Percentiles rank a stretch among this genome's conserved stretches.
phyloP scores from a whole-genome alignment of 2,797 vertebrate species.

The Gallinago nigripennis region DNA sequence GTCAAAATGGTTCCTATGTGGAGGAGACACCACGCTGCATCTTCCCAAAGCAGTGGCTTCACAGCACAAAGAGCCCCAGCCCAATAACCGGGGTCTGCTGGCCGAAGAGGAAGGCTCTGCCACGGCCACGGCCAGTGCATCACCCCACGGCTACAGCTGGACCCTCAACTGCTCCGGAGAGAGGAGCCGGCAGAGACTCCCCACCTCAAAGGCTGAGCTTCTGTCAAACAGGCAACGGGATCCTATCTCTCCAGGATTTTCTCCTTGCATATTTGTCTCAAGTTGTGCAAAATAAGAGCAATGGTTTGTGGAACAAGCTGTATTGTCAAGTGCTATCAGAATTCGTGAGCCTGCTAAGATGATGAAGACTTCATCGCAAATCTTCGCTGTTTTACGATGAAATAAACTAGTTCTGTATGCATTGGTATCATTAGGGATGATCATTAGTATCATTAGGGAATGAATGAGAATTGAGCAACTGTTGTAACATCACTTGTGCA shows the following conservation, averaged over 20 bases:
- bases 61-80: rapidly evolving
- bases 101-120: rapidly evolving
- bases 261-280: rapidly evolving
- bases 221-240: rapidly evolving
- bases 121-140: rapidly evolving
- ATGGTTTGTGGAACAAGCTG: not conserved
- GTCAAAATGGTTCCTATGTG: not conserved
- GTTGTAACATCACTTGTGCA: not conserved
- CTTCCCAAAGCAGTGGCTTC: not conserved
- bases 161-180: rapidly evolving
- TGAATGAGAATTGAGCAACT: not conserved
- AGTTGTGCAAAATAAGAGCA: not conserved
- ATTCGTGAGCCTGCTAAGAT: not conserved
- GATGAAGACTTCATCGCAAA: not conserved
- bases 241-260: rapidly evolving
- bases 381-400: not conserved
- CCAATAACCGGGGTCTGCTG: rapidly evolving
- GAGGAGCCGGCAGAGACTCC: rapidly evolving
- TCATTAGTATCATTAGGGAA: not conserved
- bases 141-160: rapidly evolving
- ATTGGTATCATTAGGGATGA: no score
- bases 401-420: not conserved
- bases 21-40: rapidly evolving
- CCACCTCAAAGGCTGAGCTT: rapidly evolving
- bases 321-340: not conserved